phyloP scores from a whole-genome alignment of 2,797 vertebrate species.

The Loris lydekkerianus region DNA sequence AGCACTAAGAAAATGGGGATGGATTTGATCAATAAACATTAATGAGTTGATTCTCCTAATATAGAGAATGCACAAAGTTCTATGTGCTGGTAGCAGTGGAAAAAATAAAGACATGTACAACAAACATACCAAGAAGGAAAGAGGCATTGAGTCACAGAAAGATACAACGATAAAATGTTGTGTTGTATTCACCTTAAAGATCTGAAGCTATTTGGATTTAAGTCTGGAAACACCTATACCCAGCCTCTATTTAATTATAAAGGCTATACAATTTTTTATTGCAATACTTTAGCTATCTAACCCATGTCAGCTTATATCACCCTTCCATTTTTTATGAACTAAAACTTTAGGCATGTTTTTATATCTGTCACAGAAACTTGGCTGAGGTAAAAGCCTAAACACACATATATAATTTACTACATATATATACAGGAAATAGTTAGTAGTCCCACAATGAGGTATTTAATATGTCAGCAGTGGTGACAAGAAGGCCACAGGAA shows the following conservation, averaged over 20 bases:
- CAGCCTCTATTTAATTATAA: not conserved
- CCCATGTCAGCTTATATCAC: not conserved
- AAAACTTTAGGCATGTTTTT: not conserved
- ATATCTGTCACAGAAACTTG: not conserved
- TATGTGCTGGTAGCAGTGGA: not conserved
- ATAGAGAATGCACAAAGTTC: not conserved
- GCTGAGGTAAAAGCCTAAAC: not conserved
- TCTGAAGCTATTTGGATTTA: not conserved
- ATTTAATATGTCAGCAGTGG: not conserved
- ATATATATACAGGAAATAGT: no score
- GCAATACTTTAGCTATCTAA: not conserved
- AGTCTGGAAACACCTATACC: not conserved
- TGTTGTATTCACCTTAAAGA: not conserved
- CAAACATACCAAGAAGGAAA: not conserved
- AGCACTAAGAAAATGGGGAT: not conserved
- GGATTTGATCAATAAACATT: not conserved
- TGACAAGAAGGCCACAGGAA: not conserved
- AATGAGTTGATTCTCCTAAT: not conserved
- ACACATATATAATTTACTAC: not conserved
- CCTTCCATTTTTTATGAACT: not conserved
- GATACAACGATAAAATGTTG: not conserved
- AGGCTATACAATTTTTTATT: not conserved
- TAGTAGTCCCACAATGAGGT: not conserved
- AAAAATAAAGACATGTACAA: not conserved
- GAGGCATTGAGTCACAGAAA: not conserved